phyloP scores from a whole-genome alignment of 64 coral and sea anemone species.

The Pocillopora verrucosa region DNA sequence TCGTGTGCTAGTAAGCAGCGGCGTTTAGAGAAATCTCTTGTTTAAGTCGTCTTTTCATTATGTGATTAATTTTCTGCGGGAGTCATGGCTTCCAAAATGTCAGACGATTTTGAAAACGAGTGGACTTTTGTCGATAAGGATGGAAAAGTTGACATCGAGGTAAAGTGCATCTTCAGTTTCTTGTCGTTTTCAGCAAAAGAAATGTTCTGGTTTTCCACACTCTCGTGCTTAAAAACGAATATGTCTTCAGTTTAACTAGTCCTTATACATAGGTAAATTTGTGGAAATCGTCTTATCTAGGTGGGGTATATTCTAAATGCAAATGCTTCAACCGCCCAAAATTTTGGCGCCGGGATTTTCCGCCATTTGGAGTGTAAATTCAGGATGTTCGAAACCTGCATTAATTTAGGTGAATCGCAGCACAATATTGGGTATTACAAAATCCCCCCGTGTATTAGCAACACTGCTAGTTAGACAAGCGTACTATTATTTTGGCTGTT shows the following conservation, averaged over 20 bases:
- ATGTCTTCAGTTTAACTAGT: neutral
- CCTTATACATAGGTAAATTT: neutral
- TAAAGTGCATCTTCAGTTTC: neutral
- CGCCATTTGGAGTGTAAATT: neutral
- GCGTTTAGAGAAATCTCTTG: neutral
- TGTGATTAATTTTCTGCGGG: neutral
- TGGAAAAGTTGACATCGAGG: slow-evolving; percentile 32
- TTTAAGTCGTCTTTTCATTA: neutral
- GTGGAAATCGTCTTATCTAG: neutral
- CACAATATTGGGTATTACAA: neutral
- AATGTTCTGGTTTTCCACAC: neutral
- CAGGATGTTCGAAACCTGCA: neutral
- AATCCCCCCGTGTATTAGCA: neutral
- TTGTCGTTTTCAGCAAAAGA: neutral
- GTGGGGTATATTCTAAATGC: neutral
- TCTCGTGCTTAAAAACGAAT: neutral
- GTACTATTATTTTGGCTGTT: neutral
- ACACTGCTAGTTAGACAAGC: neutral
- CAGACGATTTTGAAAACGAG: slow-evolving; percentile 39
- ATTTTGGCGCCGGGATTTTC: neutral
- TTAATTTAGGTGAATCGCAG: neutral
- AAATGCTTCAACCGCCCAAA: neutral
- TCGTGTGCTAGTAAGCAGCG: neutral
- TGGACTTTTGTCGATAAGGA: slow-evolving; percentile 45
- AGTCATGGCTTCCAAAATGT: slow-evolving; percentile 1